phyloP scores from a whole-genome alignment of 1,140 invertebrate species.

The Marisa cornuarietis region DNA sequence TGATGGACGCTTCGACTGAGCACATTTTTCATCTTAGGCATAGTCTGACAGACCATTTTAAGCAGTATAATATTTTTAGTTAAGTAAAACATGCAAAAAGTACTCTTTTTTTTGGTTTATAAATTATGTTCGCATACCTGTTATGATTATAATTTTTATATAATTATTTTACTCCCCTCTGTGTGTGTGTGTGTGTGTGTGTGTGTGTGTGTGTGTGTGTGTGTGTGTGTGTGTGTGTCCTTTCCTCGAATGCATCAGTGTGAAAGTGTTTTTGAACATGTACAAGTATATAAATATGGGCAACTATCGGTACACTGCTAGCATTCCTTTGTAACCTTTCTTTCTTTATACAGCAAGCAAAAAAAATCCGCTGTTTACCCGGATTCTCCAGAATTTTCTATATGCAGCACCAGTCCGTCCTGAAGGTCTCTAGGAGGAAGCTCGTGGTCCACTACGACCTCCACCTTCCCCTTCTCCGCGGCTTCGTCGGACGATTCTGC shows the following conservation, averaged over 20 bases:
- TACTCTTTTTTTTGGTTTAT: not conserved
- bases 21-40: not conserved
- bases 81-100: not conserved
- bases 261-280: not conserved
- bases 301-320: too few relatives aligned
- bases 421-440: not conserved
- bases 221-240: not conserved
- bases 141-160: not conserved
- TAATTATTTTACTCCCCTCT: not conserved
- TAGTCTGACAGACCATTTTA: not conserved
- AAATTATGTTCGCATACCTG: not conserved
- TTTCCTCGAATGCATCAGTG: not conserved
- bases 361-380: too few relatives aligned
- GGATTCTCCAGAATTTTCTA: not conserved
- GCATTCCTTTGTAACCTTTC: too few relatives aligned
- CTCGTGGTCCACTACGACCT: constrained; percentile 6
- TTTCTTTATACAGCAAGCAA: too few relatives aligned
- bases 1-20: not conserved
- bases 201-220: not conserved
- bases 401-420: not conserved
- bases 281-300: not conserved
- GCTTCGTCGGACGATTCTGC: not conserved
- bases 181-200: constrained; percentile 3
- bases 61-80: not conserved
- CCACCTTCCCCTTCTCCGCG: not conserved